Percentiles rank a stretch among this genome's conserved stretches.
These are phyloP conservation scores for Lytechinus variegatus DNA, from an alignment of 35 echinoderm and acorn worm species.

Conservation along the genomic window DNA sequence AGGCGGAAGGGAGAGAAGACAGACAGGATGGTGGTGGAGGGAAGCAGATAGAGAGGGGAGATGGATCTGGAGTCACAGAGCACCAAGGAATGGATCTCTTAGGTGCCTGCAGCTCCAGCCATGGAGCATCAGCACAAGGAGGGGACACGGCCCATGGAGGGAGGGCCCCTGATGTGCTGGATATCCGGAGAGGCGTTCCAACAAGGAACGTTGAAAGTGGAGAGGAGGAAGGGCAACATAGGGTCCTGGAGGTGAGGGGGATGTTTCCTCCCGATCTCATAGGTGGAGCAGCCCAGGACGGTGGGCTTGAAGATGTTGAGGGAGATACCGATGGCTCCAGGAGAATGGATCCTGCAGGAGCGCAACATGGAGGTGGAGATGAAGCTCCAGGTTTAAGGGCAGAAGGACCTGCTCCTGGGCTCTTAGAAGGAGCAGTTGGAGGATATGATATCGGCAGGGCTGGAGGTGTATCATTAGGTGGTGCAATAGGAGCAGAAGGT, in stretches of 20 bases:
- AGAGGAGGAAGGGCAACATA: conserved; percentile 35
- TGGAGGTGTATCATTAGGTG: background rate
- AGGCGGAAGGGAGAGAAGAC: background rate
- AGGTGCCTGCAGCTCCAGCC: conserved; percentile 10
- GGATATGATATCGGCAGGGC: background rate
- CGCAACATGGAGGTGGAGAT: background rate
- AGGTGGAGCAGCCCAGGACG: conserved; percentile 25
- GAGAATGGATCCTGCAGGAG: background rate
- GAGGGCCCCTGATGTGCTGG: conserved; percentile 26
- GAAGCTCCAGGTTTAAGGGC: background rate
- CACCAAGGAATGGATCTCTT: conserved; percentile 25
- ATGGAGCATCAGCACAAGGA: background rate
- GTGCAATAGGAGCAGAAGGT: conserved; percentile 31
- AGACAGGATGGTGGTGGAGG: background rate
- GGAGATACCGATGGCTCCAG: background rate
- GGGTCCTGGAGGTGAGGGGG: conserved; percentile 23
- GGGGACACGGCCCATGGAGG: conserved; percentile 22
- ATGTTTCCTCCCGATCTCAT: conserved; percentile 47
- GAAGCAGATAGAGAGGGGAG: background rate
- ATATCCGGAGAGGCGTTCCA: conserved; percentile 26
- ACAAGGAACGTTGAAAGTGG: background rate
- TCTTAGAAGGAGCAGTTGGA: background rate
- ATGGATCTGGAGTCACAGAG: background rate
- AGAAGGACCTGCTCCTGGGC: background rate
- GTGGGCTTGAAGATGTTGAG: background rate